phyloP scores from a whole-genome alignment of 2,888 invertebrate genomes.

The Marasmarcha lunaedactyla region DNA sequence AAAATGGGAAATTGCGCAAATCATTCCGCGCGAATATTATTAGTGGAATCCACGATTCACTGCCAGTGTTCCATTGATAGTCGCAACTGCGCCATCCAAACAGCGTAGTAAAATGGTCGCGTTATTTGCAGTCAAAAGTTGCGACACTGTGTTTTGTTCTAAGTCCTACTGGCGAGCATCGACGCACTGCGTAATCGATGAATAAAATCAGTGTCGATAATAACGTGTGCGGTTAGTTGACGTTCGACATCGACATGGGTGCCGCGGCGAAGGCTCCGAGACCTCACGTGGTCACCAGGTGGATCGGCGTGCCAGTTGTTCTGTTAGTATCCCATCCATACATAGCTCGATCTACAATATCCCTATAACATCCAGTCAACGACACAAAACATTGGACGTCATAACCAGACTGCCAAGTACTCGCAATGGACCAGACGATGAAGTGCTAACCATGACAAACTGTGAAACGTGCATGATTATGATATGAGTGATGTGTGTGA shows the following conservation, averaged over 20 bases:
- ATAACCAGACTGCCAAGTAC: too few species aligned
- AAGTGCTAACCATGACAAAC: conserved; percentile 1
- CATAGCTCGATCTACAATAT: neutral
- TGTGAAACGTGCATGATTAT: conserved; percentile 2
- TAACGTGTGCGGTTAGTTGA: conserved; percentile 39
- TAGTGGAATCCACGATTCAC: too few species aligned
- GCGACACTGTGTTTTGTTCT: neutral
- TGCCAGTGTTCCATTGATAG: conserved; percentile 4
- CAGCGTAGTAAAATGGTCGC: conserved; percentile 7
- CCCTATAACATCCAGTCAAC: neutral
- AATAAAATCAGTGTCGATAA: conserved; percentile 51
- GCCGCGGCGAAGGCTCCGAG: conserved; percentile 60
- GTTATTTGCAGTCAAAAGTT: neutral
- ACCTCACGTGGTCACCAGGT: conserved; percentile 60
- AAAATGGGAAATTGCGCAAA: conserved; percentile 10
- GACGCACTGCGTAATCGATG: conserved; percentile 45
- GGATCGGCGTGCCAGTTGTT: conserved; percentile 52
- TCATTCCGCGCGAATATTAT: conserved; percentile 11
- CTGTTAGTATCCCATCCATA: conserved; percentile 37
- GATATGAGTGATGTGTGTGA: conserved; percentile 7
- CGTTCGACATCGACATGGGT: conserved; percentile 57
- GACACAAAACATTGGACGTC: too few species aligned
- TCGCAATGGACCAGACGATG: too few species aligned
- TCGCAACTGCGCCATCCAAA: conserved; percentile 21
- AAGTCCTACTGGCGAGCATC: conserved; percentile 35